phyloP scores from a whole-genome alignment of 2,797 vertebrate genomes.

The Crocodylus rhombifer region DNA sequence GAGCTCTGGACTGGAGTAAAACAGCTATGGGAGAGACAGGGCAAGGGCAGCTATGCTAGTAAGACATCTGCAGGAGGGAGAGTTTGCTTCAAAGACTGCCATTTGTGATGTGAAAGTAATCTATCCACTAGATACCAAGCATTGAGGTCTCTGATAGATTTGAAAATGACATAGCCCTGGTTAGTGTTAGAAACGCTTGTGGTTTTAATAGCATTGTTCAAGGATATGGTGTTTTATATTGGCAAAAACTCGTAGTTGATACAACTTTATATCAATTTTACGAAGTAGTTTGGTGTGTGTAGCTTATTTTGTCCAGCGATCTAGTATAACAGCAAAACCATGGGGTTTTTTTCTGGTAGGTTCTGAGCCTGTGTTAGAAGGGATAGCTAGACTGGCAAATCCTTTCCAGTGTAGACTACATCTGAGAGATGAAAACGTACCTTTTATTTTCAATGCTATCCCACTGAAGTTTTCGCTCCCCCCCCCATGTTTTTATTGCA shows the following conservation, averaged over 20 bases:
- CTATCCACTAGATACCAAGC: no score
- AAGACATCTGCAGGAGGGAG: no score
- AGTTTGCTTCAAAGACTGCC: no score
- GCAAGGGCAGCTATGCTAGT: no score
- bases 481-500: no score
- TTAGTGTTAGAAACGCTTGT: not conserved
- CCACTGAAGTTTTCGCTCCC: not conserved
- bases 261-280: no score
- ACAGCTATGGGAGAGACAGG: not conserved
- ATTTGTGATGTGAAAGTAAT: no score
- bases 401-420: not conserved
- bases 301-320: not conserved
- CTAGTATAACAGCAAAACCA: not conserved
- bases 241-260: no score
- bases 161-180: not conserved
- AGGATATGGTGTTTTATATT: not conserved
- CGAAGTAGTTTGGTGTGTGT: no score
- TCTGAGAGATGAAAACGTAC: not conserved
- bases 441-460: not conserved
- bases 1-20: not conserved
- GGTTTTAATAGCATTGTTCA: not conserved
- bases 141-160: not conserved
- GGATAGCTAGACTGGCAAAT: not conserved
- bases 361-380: not conserved
- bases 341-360: no score